Evolutionary conservation across 1,140 invertebrate species (phyloP).

Genomic region (Sminthurides bifidus): DNA sequence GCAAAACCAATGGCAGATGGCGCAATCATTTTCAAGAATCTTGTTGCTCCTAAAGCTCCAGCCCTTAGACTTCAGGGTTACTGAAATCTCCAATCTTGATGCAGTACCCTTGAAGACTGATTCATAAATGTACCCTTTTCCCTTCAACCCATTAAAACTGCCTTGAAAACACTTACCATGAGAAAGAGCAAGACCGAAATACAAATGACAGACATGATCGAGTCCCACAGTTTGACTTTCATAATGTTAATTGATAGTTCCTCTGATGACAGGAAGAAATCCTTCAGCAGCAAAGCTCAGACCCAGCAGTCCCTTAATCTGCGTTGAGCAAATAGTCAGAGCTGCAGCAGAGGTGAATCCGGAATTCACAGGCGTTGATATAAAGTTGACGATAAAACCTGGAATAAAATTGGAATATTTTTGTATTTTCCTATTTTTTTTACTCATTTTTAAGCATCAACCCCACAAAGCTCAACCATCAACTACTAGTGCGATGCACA

Average conservation of each 20-base stretch:
- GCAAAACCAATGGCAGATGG: slow-evolving; percentile 4
- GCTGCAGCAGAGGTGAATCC: slow-evolving; percentile 92
- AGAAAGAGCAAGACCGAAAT: slow-evolving; percentile 57
- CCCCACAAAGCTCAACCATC: too few species aligned
- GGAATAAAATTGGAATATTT: too few species aligned
- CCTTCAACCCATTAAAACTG: too few species aligned
- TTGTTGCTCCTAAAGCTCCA: too few species aligned
- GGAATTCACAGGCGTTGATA: slow-evolving; percentile 83
- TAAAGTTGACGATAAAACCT: slow-evolving; percentile 91
- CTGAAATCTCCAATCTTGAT: too few species aligned
- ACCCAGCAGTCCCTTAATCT: slow-evolving; percentile 71
- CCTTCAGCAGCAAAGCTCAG: slow-evolving; percentile 58
- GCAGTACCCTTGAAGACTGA: too few species aligned
- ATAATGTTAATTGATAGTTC: slow-evolving; percentile 31
- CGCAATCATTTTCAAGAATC: too few species aligned
- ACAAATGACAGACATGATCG: slow-evolving; percentile 55
- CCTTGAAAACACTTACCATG: slow-evolving; percentile 44
- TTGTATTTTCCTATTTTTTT: too few species aligned
- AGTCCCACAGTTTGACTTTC: slow-evolving; percentile 46
- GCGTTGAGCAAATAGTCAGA: slow-evolving; percentile 76
- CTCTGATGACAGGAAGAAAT: slow-evolving; percentile 41
- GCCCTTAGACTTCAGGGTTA: too few species aligned
- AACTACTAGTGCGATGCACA: too few species aligned
- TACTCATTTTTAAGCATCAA: too few species aligned
- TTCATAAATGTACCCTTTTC: too few species aligned